These are phyloP conservation scores for Myxocyprinus asiaticus DNA, from an alignment of 2,113 vertebrate genomes.

Conservation along the genomic window DNA sequence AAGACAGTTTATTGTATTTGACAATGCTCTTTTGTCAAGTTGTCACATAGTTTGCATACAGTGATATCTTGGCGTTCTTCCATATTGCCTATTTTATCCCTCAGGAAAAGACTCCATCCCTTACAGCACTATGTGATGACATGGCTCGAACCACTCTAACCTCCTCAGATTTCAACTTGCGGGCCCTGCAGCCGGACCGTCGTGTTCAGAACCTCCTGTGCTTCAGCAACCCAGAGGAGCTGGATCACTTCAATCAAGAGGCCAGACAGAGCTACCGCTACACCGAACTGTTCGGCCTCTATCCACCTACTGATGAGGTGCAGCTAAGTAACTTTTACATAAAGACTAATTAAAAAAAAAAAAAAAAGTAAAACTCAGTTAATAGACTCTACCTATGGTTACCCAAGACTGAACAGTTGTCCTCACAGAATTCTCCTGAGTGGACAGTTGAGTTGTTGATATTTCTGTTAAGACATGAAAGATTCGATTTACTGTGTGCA, in stretches of 20 bases:
- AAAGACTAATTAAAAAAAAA: too few relatives aligned
- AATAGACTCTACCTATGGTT: background rate
- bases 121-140: constrained; percentile 73
- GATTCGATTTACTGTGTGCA: constrained; percentile 62
- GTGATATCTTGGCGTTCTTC: too few relatives aligned
- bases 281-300: constrained; percentile 87
- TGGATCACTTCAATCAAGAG: constrained; percentile 87
- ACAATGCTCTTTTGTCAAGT: too few relatives aligned
- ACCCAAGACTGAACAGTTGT: background rate
- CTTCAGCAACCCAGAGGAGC: constrained; percentile 79
- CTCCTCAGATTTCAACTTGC: constrained; percentile 84
- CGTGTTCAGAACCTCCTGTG: constrained; percentile 82
- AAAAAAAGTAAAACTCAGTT: too few relatives aligned
- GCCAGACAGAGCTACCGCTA: constrained; percentile 80
- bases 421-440: background rate
- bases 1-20: too few relatives aligned
- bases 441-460: background rate
- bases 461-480: background rate
- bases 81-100: background rate
- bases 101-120: constrained; percentile 69
- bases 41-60: too few relatives aligned
- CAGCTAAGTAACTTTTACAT: background rate
- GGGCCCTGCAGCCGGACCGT: constrained; percentile 83
- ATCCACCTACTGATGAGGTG: constrained; percentile 87
- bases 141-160: constrained; percentile 70